Evolutionary conservation across 2,113 vertebrate genomes (phyloP).

Genomic region (Datnioides undecimradiatus): DNA sequence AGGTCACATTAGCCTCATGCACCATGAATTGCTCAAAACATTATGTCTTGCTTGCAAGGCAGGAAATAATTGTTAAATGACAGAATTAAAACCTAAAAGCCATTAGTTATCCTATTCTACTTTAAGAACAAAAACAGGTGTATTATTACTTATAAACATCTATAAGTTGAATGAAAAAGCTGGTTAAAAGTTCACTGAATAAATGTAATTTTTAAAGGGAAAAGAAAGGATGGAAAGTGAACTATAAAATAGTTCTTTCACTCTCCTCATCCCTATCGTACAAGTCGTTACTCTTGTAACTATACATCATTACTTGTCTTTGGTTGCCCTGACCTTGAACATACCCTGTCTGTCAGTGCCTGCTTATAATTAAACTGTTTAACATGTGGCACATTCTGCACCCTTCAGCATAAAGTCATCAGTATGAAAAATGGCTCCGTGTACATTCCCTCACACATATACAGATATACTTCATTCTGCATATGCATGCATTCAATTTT

Average conservation of each 20-base stretch:
- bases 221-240: not conserved
- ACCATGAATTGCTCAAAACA: constrained; percentile 18
- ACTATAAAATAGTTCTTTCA: constrained; percentile 9
- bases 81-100: not conserved
- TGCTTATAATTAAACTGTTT: constrained; percentile 42
- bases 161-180: not conserved
- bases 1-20: constrained; percentile 38
- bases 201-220: not conserved
- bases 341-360: constrained; percentile 1
- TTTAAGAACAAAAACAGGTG: not conserved
- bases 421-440: constrained; percentile 17
- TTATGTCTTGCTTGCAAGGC: constrained; percentile 1
- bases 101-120: not conserved
- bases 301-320: constrained; percentile 24
- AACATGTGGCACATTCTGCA: constrained; percentile 14
- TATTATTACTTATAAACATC: not conserved
- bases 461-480: constrained; percentile 15
- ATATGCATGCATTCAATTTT: constrained; percentile 47
- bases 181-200: not conserved
- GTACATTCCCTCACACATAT: not conserved
- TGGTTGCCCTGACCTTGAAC: constrained; percentile 49
- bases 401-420: constrained; percentile 30
- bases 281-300: constrained; percentile 33
- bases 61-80: not conserved
- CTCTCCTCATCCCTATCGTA: constrained; percentile 22